Conservation (phyloP, 2,888 invertebrate species). For the Empis stercorea region DNA sequence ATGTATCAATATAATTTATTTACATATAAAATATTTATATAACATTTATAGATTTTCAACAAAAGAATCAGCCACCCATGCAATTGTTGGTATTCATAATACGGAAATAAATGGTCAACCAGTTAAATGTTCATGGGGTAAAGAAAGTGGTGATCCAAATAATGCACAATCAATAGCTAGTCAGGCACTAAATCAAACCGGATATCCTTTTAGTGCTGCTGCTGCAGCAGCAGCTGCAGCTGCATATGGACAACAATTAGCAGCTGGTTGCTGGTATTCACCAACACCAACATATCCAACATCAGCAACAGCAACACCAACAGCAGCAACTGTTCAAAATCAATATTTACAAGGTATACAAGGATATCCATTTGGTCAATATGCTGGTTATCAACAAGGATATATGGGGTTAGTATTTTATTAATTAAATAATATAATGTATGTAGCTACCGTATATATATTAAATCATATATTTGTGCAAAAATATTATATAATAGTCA, state of each 20-base stretch:
- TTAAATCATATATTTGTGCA: no score
- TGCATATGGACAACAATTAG: constrained; percentile 65
- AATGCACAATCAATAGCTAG: constrained; percentile 61
- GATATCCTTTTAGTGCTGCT: constrained; percentile 42
- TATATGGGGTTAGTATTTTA: constrained; percentile 76
- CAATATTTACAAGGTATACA: constrained; percentile 82
- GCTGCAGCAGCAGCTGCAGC: constrained; percentile 38
- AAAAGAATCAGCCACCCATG: constrained; percentile 95
- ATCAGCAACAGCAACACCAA: constrained; percentile 44
- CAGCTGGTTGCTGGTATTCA: constrained; percentile 82
- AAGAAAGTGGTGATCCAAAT: constrained; percentile 89
- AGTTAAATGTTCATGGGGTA: constrained; percentile 99
- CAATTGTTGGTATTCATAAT: constrained; percentile 95
- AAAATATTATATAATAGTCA: no score
- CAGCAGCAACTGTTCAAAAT: constrained; percentile 62
- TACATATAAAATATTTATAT: not conserved
- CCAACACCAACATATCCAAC: constrained; percentile 55
- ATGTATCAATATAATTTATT: not conserved
- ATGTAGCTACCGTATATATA: no score
- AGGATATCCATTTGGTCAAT: constrained; percentile 76
- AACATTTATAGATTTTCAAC: constrained; percentile 71
- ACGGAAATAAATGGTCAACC: constrained; percentile 92
- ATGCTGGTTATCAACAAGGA: constrained; percentile 80
- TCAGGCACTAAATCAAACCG: constrained; percentile 39
- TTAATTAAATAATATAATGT: no score